These are phyloP conservation scores for Scaptomyza tumidula DNA, from an alignment of 2,888 invertebrate species.

Conservation along the genomic window DNA sequence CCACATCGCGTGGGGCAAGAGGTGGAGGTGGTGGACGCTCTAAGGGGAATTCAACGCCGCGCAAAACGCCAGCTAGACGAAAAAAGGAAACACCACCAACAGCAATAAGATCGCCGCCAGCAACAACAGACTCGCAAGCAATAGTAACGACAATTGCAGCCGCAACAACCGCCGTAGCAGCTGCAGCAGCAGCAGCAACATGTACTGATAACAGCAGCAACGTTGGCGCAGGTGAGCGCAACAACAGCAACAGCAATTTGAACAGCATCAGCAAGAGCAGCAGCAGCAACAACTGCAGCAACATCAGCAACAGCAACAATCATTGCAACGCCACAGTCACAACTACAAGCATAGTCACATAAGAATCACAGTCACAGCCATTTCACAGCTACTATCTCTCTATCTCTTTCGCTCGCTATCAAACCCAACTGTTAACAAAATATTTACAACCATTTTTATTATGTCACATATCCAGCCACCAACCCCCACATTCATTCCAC, in stretches of 20 bases:
- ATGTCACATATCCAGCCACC: slow-evolving; percentile 3
- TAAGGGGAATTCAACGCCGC: slow-evolving; percentile 61
- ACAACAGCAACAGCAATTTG: slow-evolving; percentile 45
- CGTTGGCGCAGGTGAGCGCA: slow-evolving; percentile 39
- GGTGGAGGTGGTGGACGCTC: slow-evolving; percentile 57
- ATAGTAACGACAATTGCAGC: slow-evolving; percentile 6
- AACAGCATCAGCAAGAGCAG: slow-evolving; percentile 26
- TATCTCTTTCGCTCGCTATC: too few species aligned
- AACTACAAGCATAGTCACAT: slow-evolving; percentile 51
- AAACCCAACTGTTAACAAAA: slow-evolving; percentile 39
- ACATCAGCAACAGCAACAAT: slow-evolving; percentile 50
- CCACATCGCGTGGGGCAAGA: slow-evolving; percentile 71
- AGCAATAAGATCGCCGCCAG: slow-evolving; percentile 21
- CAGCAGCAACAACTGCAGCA: slow-evolving; percentile 17
- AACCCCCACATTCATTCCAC: slow-evolving; percentile 16
- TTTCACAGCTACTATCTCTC: slow-evolving; percentile 21
- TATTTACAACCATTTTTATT: background rate
- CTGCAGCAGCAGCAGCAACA: slow-evolving; percentile 5
- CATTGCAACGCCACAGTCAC: slow-evolving; percentile 41
- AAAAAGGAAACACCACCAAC: slow-evolving; percentile 69
- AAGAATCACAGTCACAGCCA: slow-evolving; percentile 43
- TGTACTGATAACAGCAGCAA: slow-evolving; percentile 10
- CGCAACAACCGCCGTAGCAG: slow-evolving; percentile 9
- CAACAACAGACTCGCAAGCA: slow-evolving; percentile 11
- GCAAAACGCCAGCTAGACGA: slow-evolving; percentile 79